These are phyloP conservation scores for Xanthorhoe designata DNA, from an alignment of 2,888 invertebrate species.

Conservation along the genomic window DNA sequence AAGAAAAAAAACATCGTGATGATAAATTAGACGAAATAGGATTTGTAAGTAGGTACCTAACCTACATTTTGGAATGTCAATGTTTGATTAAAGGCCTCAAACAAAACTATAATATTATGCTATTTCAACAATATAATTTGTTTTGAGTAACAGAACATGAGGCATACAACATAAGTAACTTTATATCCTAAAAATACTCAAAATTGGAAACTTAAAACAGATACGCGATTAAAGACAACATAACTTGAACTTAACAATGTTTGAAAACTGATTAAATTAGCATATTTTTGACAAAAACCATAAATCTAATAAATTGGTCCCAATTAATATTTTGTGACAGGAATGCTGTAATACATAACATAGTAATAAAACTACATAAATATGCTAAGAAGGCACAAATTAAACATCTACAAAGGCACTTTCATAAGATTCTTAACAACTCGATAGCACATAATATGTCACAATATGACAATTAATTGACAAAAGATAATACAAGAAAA, in stretches of 20 bases:
- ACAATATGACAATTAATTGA: too few relatives aligned
- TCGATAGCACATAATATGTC: neutral
- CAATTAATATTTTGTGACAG: conserved; percentile 45
- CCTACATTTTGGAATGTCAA: neutral
- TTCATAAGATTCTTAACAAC: neutral
- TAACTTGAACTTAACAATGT: neutral
- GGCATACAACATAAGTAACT: too few relatives aligned
- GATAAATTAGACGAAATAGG: too few relatives aligned
- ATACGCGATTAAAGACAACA: neutral
- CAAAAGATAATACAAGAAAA: too few relatives aligned
- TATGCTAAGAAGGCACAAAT: conserved; percentile 16
- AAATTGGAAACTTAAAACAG: neutral
- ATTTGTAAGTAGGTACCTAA: too few relatives aligned
- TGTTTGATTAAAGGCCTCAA: neutral
- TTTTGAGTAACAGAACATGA: neutral
- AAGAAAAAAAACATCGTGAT: too few relatives aligned
- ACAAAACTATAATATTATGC: neutral
- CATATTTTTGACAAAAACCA: too few relatives aligned
- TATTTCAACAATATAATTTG: neutral
- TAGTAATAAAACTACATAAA: conserved; percentile 12
- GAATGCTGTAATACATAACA: conserved; percentile 37
- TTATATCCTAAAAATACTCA: neutral
- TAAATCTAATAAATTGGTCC: conserved; percentile 34
- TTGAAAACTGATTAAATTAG: too few relatives aligned
- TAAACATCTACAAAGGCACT: conserved; percentile 15